These are phyloP conservation scores for Phyllopteryx taeniolatus DNA, from an alignment of 2,113 vertebrate species.

Conservation along the genomic window DNA sequence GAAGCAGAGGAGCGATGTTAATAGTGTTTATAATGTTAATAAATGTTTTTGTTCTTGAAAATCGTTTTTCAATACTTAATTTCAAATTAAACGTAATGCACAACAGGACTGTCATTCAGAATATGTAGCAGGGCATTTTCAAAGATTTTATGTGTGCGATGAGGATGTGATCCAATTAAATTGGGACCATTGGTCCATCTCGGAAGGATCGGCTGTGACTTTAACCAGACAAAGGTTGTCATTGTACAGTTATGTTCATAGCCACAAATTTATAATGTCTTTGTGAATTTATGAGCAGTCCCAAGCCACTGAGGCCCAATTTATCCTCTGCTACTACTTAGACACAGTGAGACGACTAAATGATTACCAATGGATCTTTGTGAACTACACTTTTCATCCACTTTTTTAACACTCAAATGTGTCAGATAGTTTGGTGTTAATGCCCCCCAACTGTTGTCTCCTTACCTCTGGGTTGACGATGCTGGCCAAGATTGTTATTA, in stretches of 20 bases:
- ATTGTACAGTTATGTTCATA: neutral
- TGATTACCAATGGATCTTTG: neutral
- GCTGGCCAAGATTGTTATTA: conserved; percentile 38
- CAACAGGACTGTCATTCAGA: neutral
- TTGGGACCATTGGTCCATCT: neutral
- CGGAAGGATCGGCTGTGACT: neutral
- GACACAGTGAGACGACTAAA: no score
- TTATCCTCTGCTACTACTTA: neutral
- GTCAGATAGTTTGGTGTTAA: neutral
- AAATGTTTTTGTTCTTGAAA: neutral
- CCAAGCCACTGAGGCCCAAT: neutral
- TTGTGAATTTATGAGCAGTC: conserved; percentile 8
- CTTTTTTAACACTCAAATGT: neutral
- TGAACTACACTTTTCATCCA: neutral
- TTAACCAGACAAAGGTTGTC: neutral
- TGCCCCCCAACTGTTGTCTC: neutral
- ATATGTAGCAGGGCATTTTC: neutral
- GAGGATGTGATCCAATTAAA: neutral
- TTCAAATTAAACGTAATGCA: neutral
- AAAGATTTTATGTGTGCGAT: neutral
- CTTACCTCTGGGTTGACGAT: conserved; percentile 14
- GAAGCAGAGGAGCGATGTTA: neutral
- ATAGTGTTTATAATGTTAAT: neutral
- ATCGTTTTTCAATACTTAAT: neutral
- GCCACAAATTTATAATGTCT: neutral